Evolutionary conservation across 2,888 invertebrate species (phyloP).

Genomic region (Hesperia comma): DNA sequence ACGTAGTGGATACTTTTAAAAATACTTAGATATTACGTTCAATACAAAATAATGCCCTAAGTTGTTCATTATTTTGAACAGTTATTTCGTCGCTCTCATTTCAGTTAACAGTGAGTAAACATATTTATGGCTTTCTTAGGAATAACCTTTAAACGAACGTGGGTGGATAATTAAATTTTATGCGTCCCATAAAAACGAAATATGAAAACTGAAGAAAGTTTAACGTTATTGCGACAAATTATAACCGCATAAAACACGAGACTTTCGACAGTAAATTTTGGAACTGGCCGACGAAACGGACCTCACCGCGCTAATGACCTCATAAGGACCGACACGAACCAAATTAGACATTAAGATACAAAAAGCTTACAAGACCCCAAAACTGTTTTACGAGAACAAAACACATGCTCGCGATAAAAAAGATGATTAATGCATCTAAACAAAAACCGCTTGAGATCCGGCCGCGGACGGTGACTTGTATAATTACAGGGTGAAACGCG

Average conservation of each 20-base stretch:
- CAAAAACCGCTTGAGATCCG: constrained; percentile 76
- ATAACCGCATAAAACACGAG: constrained; percentile 57
- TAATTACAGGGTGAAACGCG: constrained; percentile 83
- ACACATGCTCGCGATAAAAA: constrained; percentile 81
- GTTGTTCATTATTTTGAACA: constrained; percentile 64
- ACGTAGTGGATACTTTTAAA: background rate
- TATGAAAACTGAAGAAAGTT: constrained; percentile 44
- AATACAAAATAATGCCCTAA: background rate
- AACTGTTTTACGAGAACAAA: constrained; percentile 79
- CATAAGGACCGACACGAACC: constrained; percentile 69
- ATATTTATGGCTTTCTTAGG: constrained; percentile 28
- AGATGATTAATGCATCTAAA: constrained; percentile 80
- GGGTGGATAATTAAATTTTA: constrained; percentile 35
- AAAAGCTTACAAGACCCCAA: constrained; percentile 73
- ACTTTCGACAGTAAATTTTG: constrained; percentile 60
- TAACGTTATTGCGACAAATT: constrained; percentile 59
- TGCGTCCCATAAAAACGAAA: constrained; percentile 39
- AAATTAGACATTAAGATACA: constrained; percentile 77
- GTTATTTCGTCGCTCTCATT: constrained; percentile 21
- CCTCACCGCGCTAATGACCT: constrained; percentile 73
- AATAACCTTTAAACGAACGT: constrained; percentile 31
- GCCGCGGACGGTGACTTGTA: constrained; percentile 80
- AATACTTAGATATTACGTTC: background rate
- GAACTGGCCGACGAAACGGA: constrained; percentile 53
- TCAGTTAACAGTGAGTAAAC: constrained; percentile 21